Evolutionary conservation across 2,888 invertebrate species (phyloP).

Genomic region (Antheraea assamensis): DNA sequence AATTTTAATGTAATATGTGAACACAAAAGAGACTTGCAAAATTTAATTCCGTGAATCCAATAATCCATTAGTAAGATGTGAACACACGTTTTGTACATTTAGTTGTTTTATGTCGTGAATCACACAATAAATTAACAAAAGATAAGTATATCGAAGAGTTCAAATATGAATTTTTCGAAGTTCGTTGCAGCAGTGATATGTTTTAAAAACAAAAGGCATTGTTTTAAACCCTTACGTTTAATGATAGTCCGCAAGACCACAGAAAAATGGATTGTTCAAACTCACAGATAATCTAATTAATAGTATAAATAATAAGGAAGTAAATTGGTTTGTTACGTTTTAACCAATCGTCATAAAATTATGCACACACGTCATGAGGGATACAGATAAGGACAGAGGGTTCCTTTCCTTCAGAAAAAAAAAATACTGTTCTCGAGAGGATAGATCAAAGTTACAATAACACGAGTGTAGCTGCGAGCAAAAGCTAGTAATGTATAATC

Average conservation of each 20-base stretch:
- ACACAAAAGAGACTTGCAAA: not conserved
- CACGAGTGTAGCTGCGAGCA: no score
- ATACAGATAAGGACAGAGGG: no score
- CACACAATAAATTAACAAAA: not conserved
- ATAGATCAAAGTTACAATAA: no score
- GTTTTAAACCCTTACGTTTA: not conserved
- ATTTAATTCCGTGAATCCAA: not conserved
- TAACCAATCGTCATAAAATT: no score
- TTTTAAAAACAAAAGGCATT: not conserved
- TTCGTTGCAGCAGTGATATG: not conserved
- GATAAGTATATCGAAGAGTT: not conserved
- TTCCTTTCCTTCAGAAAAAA: no score
- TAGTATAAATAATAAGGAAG: no score
- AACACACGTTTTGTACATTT: not conserved
- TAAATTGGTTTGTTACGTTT: no score
- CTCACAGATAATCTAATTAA: not conserved
- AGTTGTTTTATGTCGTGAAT: not conserved
- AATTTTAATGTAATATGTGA: not conserved
- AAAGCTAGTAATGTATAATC: not conserved
- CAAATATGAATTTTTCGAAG: not conserved
- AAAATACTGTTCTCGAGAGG: no score
- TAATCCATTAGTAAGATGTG: not conserved
- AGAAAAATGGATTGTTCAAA: not conserved
- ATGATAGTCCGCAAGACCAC: not conserved
- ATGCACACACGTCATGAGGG: no score